phyloP scores from a whole-genome alignment of 64 coral and sea anemone genomes.

The Exaiptasia diaphana region DNA sequence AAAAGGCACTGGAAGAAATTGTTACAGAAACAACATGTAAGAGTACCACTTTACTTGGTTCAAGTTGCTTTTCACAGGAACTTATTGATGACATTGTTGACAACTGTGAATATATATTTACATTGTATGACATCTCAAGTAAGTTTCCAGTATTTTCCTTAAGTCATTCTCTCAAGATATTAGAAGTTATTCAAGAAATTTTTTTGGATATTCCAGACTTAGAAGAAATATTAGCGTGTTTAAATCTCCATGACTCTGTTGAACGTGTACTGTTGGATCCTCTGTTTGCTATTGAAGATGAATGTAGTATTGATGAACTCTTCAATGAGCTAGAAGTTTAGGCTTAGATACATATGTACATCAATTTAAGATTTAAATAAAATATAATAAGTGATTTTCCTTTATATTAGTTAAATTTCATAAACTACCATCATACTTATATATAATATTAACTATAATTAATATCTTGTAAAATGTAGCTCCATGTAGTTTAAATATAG shows the following conservation, averaged over 20 bases:
- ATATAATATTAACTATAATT: too few relatives aligned
- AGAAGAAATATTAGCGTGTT: conserved; percentile 7
- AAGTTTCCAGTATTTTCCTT: conserved; percentile 38
- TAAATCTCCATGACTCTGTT: background rate
- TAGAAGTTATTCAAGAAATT: conserved; percentile 47
- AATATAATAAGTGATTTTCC: too few relatives aligned
- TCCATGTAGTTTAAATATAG: too few relatives aligned
- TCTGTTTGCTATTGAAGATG: background rate
- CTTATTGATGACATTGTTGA: conserved; percentile 9
- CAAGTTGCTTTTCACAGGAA: conserved; percentile 5
- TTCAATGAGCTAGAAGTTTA: background rate
- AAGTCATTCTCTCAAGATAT: conserved; percentile 4
- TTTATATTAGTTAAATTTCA: too few relatives aligned
- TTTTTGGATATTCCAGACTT: conserved; percentile 59
- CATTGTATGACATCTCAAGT: background rate
- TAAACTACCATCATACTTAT: too few relatives aligned
- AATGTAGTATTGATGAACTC: background rate
- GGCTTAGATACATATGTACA: background rate
- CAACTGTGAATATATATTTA: conserved; percentile 28
- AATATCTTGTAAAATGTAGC: too few relatives aligned
- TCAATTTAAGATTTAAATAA: too few relatives aligned
- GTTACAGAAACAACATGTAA: too few relatives aligned
- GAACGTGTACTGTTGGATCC: background rate
- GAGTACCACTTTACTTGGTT: background rate
- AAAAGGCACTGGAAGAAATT: background rate